phyloP scores from a whole-genome alignment of 2,113 vertebrate genomes.

The Taurulus bubalis region DNA sequence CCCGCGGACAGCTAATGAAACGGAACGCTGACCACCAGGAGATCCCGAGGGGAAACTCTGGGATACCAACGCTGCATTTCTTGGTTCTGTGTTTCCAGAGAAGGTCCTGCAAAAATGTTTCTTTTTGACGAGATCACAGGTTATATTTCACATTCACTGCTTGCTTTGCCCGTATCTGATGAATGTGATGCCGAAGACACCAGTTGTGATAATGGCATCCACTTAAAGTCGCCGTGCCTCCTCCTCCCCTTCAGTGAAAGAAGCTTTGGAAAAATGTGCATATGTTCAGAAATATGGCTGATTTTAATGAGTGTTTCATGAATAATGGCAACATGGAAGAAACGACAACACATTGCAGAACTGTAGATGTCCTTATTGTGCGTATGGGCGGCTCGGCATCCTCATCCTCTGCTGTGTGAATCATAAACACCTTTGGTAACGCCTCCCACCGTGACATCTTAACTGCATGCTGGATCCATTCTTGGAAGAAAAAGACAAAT shows the following conservation, averaged over 20 bases:
- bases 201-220: background rate
- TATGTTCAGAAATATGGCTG: background rate
- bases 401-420: constrained; percentile 33
- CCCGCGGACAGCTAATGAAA: background rate
- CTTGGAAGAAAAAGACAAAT: constrained; percentile 66
- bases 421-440: constrained; percentile 36
- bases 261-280: background rate
- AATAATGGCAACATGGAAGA: constrained; percentile 20
- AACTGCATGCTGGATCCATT: constrained; percentile 17
- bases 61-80: constrained; percentile 12
- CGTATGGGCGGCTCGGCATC: constrained; percentile 20
- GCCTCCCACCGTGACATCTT: constrained; percentile 38
- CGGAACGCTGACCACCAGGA: constrained; percentile 24
- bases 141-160: background rate
- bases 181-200: background rate
- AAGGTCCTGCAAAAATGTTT: background rate
- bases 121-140: background rate
- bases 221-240: background rate
- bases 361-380: constrained; percentile 22
- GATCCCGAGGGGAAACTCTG: background rate
- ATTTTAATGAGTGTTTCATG: background rate
- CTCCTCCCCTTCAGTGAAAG: background rate
- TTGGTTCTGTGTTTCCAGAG: background rate
- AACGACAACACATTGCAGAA: constrained; percentile 8
- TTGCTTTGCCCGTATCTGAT: background rate